Percentiles rank a stretch among this genome's conserved stretches.
phyloP scores from a whole-genome alignment of 2,888 invertebrate genomes.

The Catocala nupta region DNA sequence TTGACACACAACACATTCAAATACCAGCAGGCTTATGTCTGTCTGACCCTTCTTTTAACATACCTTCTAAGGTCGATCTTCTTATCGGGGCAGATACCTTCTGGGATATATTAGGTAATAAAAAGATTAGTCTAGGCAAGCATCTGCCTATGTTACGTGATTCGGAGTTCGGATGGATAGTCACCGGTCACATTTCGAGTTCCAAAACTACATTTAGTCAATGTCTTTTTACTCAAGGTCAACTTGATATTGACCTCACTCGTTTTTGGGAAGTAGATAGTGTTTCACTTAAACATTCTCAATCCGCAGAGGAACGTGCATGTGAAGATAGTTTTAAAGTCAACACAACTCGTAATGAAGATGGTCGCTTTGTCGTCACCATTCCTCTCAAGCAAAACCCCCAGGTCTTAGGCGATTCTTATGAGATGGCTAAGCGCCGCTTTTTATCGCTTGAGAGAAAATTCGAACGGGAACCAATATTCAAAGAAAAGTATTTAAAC shows the following conservation, averaged over 20 bases:
- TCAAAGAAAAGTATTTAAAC: conserved; percentile 16
- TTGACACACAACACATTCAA: too few species aligned
- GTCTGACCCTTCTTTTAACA: conserved; percentile 29
- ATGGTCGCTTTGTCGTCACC: conserved; percentile 41
- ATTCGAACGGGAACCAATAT: conserved; percentile 5
- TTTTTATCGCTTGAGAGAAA: conserved; percentile 34
- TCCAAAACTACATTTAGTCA: not conserved
- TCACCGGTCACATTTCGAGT: conserved; percentile 27
- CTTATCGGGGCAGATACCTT: conserved; percentile 42
- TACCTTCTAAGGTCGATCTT: conserved; percentile 40
- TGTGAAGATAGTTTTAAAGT: conserved; percentile 21
- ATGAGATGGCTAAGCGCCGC: conserved; percentile 31
- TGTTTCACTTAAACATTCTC: conserved; percentile 24
- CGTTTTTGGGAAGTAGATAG: conserved; percentile 46
- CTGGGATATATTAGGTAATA: conserved; percentile 29
- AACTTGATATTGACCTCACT: not conserved
- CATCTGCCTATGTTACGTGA: conserved; percentile 36
- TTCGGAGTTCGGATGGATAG: conserved; percentile 45
- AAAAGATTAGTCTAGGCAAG: conserved; percentile 38
- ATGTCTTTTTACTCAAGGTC: not conserved
- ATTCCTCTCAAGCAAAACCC: conserved; percentile 38
- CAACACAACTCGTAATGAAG: conserved; percentile 22
- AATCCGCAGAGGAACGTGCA: conserved; percentile 26
- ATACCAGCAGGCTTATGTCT: too few species aligned
- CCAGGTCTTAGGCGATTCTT: conserved; percentile 39